These are phyloP conservation scores for Ciconia maguari DNA, from an alignment of 2,113 vertebrate species.

Conservation along the genomic window DNA sequence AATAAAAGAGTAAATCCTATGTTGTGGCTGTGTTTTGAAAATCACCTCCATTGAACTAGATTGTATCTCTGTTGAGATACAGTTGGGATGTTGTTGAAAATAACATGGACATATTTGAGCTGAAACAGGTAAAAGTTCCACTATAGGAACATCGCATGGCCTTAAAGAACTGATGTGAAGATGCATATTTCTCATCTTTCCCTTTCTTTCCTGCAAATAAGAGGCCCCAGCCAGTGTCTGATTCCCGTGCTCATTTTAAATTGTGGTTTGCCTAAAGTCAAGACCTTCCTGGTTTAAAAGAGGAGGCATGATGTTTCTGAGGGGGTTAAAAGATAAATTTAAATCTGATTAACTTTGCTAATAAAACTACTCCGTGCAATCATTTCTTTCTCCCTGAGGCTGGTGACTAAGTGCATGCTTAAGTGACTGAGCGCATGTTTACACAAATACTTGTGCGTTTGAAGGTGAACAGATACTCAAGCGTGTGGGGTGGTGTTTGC, in stretches of 20 bases:
- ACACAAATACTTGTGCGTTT: not conserved
- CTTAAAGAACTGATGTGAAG: not conserved
- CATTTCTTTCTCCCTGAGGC: not conserved
- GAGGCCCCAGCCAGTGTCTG: not conserved
- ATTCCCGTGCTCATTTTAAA: not conserved
- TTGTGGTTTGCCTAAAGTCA: not conserved
- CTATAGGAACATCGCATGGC: fast-evolving
- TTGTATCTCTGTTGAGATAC: not conserved
- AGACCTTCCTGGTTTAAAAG: not conserved
- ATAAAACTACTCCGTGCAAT: not conserved
- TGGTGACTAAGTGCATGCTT: not conserved
- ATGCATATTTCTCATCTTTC: not conserved
- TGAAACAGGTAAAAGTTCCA: not conserved
- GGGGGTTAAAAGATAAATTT: not conserved
- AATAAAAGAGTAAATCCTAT: not conserved
- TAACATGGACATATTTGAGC: not conserved
- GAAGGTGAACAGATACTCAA: not conserved
- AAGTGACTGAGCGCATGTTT: not conserved
- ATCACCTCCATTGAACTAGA: not conserved
- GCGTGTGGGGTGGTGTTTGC: not conserved
- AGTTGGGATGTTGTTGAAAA: not conserved
- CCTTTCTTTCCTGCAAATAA: not conserved
- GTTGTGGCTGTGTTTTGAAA: not conserved
- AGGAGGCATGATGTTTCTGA: not conserved
- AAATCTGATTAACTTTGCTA: not conserved